phyloP scores from a whole-genome alignment of 2,113 vertebrate species.

The Tinamus guttatus region DNA sequence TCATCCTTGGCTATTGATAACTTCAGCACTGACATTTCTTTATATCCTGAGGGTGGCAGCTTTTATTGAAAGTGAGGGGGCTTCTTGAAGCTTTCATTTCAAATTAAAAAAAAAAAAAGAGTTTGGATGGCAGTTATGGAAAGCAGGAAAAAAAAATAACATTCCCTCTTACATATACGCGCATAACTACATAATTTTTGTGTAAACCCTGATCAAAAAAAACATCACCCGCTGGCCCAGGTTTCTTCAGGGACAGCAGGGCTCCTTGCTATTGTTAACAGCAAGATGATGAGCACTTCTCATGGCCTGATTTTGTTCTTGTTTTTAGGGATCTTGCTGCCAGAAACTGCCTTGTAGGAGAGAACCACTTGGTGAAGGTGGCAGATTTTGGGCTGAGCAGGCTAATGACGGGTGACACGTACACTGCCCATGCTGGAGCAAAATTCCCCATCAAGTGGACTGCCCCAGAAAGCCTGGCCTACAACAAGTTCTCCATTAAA shows the following conservation, averaged over 20 bases:
- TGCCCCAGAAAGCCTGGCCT: constrained; percentile 95
- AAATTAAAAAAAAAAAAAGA: background rate
- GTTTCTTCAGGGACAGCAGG: background rate
- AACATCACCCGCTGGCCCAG: background rate
- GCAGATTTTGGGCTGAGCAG: constrained; percentile 97
- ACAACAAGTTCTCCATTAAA: constrained; percentile 99
- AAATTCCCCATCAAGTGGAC: constrained; percentile 99
- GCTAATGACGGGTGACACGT: constrained; percentile 96
- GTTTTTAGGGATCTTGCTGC: constrained; percentile 92
- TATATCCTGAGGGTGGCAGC: constrained; percentile 65
- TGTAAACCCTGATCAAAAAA: constrained; percentile 16
- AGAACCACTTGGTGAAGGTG: constrained; percentile 99
- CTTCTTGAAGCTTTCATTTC: constrained; percentile 61
- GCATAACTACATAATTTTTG: background rate
- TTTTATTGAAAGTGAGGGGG: constrained; percentile 73
- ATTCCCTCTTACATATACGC: background rate
- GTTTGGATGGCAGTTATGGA: background rate
- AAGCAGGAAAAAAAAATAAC: constrained; percentile 36
- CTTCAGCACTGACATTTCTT: constrained; percentile 68
- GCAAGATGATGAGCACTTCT: background rate
- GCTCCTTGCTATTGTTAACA: background rate
- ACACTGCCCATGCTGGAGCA: constrained; percentile 94
- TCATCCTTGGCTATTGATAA: constrained; percentile 58
- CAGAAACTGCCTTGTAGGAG: constrained; percentile 97
- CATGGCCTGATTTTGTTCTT: background rate